Percentiles rank a stretch among this genome's conserved stretches.
These are phyloP conservation scores for Magallana angulata DNA, from an alignment of 1,140 invertebrate species.

Conservation along the genomic window DNA sequence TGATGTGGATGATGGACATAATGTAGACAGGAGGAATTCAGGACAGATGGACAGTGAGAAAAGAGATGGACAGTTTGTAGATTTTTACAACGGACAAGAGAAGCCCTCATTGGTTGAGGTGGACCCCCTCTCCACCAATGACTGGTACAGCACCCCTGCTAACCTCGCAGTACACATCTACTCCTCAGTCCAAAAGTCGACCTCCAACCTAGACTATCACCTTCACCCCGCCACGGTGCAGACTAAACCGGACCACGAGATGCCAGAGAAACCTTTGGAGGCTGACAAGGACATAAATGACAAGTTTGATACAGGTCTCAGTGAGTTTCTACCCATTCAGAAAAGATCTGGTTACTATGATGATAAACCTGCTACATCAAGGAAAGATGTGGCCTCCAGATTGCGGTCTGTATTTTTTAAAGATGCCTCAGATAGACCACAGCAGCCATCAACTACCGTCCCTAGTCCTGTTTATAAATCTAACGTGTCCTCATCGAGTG, in stretches of 20 bases:
- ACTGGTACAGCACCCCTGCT: slow-evolving; percentile 66
- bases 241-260: not conserved
- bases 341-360: slow-evolving; percentile 41
- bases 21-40: not conserved
- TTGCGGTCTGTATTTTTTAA: slow-evolving; percentile 57
- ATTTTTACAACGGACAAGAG: not conserved
- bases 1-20: not conserved
- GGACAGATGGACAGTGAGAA: not conserved
- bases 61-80: not conserved
- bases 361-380: slow-evolving; percentile 37
- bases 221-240: not conserved
- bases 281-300: slow-evolving; percentile 21
- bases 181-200: slow-evolving; percentile 55
- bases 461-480: not conserved
- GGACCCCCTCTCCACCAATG: slow-evolving; percentile 48
- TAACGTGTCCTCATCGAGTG: not conserved
- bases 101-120: not conserved
- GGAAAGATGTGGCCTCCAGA: slow-evolving; percentile 53
- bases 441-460: not conserved
- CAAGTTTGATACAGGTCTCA: slow-evolving; percentile 48
- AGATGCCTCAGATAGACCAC: slow-evolving; percentile 10
- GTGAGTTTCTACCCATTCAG: slow-evolving; percentile 58
- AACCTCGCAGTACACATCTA: slow-evolving; percentile 61
- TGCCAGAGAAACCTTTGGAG: slow-evolving; percentile 5
- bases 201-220: slow-evolving; percentile 5